phyloP scores from a whole-genome alignment of 1,140 invertebrate genomes.

The Palaemon carinicauda region DNA sequence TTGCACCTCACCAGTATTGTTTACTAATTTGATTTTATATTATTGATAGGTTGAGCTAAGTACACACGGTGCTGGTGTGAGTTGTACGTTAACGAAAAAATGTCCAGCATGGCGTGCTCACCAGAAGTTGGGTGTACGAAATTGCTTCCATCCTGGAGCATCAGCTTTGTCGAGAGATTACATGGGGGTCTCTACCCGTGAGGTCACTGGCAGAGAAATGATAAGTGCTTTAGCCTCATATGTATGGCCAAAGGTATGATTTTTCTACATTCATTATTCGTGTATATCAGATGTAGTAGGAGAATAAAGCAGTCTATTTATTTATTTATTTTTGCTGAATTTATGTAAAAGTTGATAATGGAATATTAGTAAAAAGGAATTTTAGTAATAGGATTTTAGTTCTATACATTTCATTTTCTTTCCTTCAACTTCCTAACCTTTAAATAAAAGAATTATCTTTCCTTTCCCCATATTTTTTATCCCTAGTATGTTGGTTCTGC shows the following conservation, averaged over 20 bases:
- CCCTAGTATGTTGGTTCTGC: no score
- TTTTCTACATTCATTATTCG: not conserved
- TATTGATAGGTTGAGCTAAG: conserved; percentile 15
- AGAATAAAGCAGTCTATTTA: no score
- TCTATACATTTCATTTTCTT: no score
- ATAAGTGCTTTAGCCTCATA: conserved; percentile 86
- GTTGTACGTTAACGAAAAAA: not conserved
- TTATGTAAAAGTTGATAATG: not conserved
- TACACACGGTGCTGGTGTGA: not conserved
- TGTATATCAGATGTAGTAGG: no score
- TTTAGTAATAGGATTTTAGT: no score
- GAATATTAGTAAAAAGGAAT: not conserved
- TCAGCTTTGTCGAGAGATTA: conserved; percentile 74
- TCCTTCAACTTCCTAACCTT: no score
- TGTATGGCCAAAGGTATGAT: conserved; percentile 90
- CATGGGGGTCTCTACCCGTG: conserved; percentile 66
- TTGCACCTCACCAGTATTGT: not conserved
- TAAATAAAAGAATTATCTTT: no score
- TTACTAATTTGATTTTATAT: not conserved
- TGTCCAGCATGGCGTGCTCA: conserved; percentile 18
- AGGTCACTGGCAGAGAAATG: conserved; percentile 81
- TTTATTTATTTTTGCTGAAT: no score
- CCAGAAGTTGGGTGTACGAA: conserved; percentile 56
- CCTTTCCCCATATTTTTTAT: no score
- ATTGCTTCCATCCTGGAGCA: conserved; percentile 89